Evolutionary conservation across 1,140 invertebrate species (phyloP), one percentile per base, ranked within the genome.

Genomic region (Mizuhopecten yessoensis): DNA sequence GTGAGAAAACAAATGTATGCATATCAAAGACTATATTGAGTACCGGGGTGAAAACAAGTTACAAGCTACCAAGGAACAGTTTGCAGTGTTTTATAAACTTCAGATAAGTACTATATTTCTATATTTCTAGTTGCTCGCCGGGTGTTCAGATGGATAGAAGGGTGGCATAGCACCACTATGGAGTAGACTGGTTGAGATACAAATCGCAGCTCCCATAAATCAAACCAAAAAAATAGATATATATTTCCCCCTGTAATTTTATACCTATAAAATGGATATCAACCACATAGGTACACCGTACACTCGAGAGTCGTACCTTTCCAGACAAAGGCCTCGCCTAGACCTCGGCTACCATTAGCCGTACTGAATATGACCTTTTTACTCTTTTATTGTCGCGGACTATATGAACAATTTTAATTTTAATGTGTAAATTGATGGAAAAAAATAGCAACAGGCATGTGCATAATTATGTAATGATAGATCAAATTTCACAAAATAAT

Each of bases 161-260:
- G 36, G 36, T 45, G 42, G 42, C 17, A 45, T 17, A 45, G 42
- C 17, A 29, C n/a, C 57, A n/a, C 57, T n/a, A 75, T 29, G n/a
- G 9, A 0, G n/a, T 29, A 75, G 57, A 49, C 11, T 39, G 20
- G 20, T 29, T n/a, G 29, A 29, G 57, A 75, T 75, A 75, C 57
- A 75, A 75, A 75, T 75, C 57, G 29, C 57, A 17, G 2, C 57
- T 29, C 57, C 23, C 57, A 75, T 75, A 75, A 75, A 75, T 75
- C 57, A 75, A 75, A n/a, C 23, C 57, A 29, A 75, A n/a, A 75
- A 75, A 75, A 75, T 75, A 75, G 57, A 75, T 75, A 75, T 75
- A 75, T 75, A 75, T 29, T 75, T 75, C 57, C 2, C 57, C 29
- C 0, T 75, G 57, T 75, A 75, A 75, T 75, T n/a, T 75, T 75